These are phyloP conservation scores for Rhodinocichla rosea DNA, from an alignment of 2,113 vertebrate genomes.

Conservation along the genomic window DNA sequence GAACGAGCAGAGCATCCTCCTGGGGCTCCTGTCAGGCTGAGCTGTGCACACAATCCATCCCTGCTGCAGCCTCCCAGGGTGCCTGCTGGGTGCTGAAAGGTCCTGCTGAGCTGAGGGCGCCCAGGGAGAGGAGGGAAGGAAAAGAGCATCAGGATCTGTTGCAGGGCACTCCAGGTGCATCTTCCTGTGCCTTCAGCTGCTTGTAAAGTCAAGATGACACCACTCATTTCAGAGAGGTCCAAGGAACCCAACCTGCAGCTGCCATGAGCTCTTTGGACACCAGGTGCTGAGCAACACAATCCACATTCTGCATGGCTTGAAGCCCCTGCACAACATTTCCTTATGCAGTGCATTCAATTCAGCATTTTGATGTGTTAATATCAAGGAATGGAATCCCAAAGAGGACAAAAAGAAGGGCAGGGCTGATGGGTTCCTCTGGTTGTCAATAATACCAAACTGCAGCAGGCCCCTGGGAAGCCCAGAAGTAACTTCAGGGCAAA, in stretches of 20 bases:
- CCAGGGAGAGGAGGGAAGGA: background rate
- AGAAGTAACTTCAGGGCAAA: background rate
- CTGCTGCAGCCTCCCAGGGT: background rate
- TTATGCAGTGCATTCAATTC: background rate
- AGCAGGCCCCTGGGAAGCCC: background rate
- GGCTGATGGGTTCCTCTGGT: background rate
- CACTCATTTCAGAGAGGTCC: background rate
- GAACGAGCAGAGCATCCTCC: background rate
- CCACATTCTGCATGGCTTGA: background rate
- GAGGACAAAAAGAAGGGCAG: background rate
- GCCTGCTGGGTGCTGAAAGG: background rate
- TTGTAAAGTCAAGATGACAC: background rate
- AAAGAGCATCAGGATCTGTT: background rate
- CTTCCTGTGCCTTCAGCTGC: background rate
- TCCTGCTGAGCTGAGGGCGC: background rate
- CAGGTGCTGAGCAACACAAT: background rate
- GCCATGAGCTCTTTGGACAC: background rate
- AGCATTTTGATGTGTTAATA: background rate
- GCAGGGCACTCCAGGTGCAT: background rate
- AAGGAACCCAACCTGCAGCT: background rate
- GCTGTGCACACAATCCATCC: background rate
- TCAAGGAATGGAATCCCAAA: background rate
- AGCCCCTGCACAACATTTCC: background rate
- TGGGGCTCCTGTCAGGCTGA: background rate
- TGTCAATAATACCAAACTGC: background rate